A percentile compares a stretch with the other conserved stretches of the same genome.
phyloP scores from a whole-genome alignment of 1,140 invertebrate species.

The Musca vetustissima region DNA sequence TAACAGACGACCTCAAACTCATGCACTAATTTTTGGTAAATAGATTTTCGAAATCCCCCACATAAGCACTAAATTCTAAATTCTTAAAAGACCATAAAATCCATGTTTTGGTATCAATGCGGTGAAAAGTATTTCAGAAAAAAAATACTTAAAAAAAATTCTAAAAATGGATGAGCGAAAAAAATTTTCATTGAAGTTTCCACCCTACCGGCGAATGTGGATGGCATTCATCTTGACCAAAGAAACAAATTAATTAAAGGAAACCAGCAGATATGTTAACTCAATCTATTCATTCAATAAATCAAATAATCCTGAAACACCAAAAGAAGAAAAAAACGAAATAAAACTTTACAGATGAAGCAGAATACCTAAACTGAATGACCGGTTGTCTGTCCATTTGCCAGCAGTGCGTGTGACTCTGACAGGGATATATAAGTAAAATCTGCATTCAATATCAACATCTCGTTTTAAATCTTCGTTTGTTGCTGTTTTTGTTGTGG shows the following conservation, averaged over 20 bases:
- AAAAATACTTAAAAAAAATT: too few species aligned
- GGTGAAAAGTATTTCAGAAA: too few species aligned
- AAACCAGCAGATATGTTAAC: constrained; percentile 31
- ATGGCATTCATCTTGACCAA: constrained; percentile 24
- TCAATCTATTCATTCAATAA: constrained; percentile 32
- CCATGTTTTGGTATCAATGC: too few species aligned
- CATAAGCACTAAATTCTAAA: too few species aligned
- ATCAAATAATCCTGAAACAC: constrained; percentile 25
- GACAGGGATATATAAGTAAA: background rate
- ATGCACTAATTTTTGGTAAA: too few species aligned
- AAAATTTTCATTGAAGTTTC: too few species aligned
- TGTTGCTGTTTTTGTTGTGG: background rate
- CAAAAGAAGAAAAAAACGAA: constrained; percentile 3
- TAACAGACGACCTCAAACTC: too few species aligned
- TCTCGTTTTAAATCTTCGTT: background rate
- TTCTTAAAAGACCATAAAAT: too few species aligned
- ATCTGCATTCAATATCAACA: constrained; percentile 3
- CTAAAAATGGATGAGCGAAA: too few species aligned
- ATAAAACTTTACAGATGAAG: background rate
- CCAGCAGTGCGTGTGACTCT: background rate
- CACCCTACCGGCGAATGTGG: too few species aligned
- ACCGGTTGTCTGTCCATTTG: background rate
- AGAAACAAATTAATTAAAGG: constrained; percentile 33
- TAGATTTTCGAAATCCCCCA: too few species aligned
- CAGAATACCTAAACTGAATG: background rate